Percentiles rank a stretch among this genome's conserved stretches.
Conservation (phyloP, 2,797 vertebrate species). For the Anguilla obscura region DNA sequence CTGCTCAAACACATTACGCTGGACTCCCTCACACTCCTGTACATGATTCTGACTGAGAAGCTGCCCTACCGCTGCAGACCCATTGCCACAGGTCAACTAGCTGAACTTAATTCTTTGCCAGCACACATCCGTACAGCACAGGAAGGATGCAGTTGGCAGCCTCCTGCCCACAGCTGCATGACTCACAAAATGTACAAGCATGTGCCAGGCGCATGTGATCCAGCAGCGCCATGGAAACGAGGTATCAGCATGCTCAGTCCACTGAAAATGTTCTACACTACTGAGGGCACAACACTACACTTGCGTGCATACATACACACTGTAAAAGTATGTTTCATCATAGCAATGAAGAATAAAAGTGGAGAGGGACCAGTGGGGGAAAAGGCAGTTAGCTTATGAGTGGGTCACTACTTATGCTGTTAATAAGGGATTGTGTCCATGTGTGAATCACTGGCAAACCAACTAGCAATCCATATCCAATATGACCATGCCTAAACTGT, state of each 20-base stretch:
- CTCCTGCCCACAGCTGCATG: neutral
- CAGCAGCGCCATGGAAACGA: neutral
- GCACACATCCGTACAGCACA: neutral
- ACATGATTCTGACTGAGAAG: neutral
- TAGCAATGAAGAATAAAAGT: neutral
- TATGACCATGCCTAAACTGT: neutral
- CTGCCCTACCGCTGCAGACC: neutral
- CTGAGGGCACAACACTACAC: neutral
- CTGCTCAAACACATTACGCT: neutral
- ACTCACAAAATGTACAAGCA: constrained; percentile 16
- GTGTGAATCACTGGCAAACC: neutral
- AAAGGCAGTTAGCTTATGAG: neutral
- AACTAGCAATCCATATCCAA: neutral
- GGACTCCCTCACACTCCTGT: neutral
- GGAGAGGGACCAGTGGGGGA: neutral
- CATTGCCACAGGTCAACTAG: neutral
- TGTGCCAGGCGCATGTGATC: constrained; percentile 24
- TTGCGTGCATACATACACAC: neutral
- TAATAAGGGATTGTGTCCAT: neutral
- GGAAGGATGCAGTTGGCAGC: neutral
- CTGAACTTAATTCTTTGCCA: neutral
- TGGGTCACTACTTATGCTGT: neutral
- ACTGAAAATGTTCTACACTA: constrained; percentile 15
- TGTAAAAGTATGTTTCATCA: neutral
- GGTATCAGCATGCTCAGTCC: neutral